Evolutionary conservation across 1,140 invertebrate genomes (phyloP).

Genomic region (Coenobita brevimanus): DNA sequence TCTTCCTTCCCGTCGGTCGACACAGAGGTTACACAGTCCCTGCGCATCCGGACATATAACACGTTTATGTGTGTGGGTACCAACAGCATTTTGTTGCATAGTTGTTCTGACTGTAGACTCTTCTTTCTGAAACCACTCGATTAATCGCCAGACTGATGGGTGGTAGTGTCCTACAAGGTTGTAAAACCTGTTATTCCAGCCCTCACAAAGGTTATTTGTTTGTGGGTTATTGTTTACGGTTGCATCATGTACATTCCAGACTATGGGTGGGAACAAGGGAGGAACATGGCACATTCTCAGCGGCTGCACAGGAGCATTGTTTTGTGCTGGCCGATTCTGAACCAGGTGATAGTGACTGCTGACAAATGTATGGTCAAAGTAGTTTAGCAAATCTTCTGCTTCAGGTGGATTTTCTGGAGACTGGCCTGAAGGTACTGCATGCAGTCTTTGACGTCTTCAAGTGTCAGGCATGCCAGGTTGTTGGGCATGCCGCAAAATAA

Average conservation of each 20-base stretch:
- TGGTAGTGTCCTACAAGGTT: too few species aligned
- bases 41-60: slow-evolving; percentile 9
- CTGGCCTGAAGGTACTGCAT: not conserved
- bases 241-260: slow-evolving; percentile 22
- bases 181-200: too few species aligned
- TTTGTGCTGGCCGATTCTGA: too few species aligned
- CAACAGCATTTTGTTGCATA: slow-evolving; percentile 32
- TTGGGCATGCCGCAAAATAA: too few species aligned
- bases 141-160: too few species aligned
- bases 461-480: too few species aligned
- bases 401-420: slow-evolving; percentile 23
- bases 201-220: slow-evolving; percentile 21
- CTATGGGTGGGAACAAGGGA: too few species aligned
- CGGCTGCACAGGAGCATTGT: slow-evolving; percentile 17
- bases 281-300: not conserved
- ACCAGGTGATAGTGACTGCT: not conserved
- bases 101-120: slow-evolving; percentile 21
- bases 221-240: slow-evolving; percentile 10
- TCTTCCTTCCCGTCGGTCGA: not conserved
- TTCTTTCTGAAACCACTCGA: slow-evolving; percentile 22
- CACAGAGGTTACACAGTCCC: not conserved
- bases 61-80: slow-evolving; percentile 4
- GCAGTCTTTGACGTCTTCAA: too few species aligned
- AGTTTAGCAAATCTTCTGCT: slow-evolving; percentile 20
- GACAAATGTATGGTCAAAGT: slow-evolving; percentile 8